Evolutionary conservation across 2,888 invertebrate species (phyloP), one percentile per base, ranked within the genome.

Genomic region (Phalera bucephala): DNA sequence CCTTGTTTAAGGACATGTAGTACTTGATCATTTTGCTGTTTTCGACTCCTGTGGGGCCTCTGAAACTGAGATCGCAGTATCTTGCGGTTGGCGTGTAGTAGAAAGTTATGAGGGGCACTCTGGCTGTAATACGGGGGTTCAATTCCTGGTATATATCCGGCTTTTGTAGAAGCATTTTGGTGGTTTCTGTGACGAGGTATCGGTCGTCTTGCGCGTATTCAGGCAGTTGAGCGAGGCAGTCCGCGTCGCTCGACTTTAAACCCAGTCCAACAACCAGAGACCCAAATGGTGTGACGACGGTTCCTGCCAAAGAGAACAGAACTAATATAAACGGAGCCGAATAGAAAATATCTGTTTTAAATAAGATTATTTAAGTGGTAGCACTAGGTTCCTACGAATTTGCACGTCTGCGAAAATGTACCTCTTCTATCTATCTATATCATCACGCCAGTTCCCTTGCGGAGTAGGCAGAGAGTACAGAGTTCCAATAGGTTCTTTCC

Each of bases 241-340:
- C 38, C 1, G 21, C 11, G 26, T 38, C 33, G 11, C 33, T 38
- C 2, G 8, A 14, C 21, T 38, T 33, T 20, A 38, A 11, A 9
- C 13, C n/a, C 10, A 30, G 10, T 26, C 30, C 65, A 1, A 48
- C 43, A 3, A 33, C 40, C 5, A 59, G 26, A 0, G 67, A 60
- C 0, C 67, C 67, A 19, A 38, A 49, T 3, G 40, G 31, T 1
- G 11, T 8, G 3, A 59, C 37, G 27, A 40, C 31, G n/a, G 39
- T 33, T 10, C 40, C 66, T 66, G 48, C 0, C 45, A 50, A 22
- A 9, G 1, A 9, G 12, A 3, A 17, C 3, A 17, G 3, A 3
- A 17, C 17, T 17, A 17, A 17, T 17, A 17, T 3, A 17, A 17
- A 17, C 5, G 5, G 5, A 5, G 17, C 17, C 3, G 5, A 17